These are phyloP conservation scores for Crioceris asparagi DNA, from an alignment of 2,888 invertebrate genomes.

Conservation along the genomic window DNA sequence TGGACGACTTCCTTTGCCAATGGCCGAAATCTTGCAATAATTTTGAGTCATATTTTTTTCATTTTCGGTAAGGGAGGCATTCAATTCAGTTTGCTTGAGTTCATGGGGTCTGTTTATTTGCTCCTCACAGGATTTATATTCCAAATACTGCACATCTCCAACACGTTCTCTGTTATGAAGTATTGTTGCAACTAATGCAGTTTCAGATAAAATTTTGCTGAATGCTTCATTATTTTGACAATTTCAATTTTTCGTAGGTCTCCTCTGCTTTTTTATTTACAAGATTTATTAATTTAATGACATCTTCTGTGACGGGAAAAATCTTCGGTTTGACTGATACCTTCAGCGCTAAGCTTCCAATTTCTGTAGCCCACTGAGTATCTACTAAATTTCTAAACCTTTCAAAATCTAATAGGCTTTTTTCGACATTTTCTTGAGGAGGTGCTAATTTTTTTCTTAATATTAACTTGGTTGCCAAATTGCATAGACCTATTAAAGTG, in stretches of 20 bases:
- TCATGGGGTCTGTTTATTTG: conserved; percentile 4
- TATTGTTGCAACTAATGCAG: conserved; percentile 12
- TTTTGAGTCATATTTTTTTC: too few relatives aligned
- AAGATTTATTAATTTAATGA: conserved; percentile 18
- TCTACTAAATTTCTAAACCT: conserved; percentile 9
- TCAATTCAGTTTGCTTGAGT: too few relatives aligned
- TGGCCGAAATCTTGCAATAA: too few relatives aligned
- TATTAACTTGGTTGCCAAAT: too few relatives aligned
- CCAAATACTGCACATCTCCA: conserved; percentile 15
- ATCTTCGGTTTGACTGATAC: too few relatives aligned
- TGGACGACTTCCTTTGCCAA: too few relatives aligned
- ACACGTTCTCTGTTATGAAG: conserved; percentile 17
- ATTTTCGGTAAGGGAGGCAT: too few relatives aligned
- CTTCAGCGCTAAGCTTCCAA: conserved; percentile 10
- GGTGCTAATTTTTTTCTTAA: too few relatives aligned
- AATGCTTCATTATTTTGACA: conserved; percentile 4
- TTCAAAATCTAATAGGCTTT: too few relatives aligned
- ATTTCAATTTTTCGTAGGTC: conserved; percentile 7
- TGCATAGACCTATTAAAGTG: too few relatives aligned
- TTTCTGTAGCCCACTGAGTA: conserved; percentile 13
- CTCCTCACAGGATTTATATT: conserved; percentile 10
- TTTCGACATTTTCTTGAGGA: too few relatives aligned
- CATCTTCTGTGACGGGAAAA: too few relatives aligned
- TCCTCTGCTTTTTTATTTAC: conserved; percentile 16
- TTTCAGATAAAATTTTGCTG: conserved; percentile 12